A percentile compares a stretch with the other conserved stretches of the same genome.
Conservation (phyloP, 2,797 vertebrate species). For the Bovichtus diacanthus region DNA sequence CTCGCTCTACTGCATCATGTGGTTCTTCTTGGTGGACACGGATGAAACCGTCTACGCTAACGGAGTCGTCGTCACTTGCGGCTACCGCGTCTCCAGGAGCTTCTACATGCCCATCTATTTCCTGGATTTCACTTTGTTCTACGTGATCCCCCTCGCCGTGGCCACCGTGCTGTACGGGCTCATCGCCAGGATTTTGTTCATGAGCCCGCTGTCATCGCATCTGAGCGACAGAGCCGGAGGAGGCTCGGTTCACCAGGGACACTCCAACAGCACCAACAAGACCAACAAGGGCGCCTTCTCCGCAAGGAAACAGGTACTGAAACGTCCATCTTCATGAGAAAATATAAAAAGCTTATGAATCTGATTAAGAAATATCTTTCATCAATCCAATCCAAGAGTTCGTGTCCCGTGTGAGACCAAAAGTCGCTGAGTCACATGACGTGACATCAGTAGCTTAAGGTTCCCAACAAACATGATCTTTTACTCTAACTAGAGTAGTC, state of each 20-base stretch:
- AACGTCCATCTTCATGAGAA: background rate
- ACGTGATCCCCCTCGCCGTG: constrained; percentile 85
- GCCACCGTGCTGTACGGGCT: constrained; percentile 88
- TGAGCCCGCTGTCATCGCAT: constrained; percentile 82
- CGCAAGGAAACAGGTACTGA: constrained; percentile 89
- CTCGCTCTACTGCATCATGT: constrained; percentile 90
- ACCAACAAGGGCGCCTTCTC: constrained; percentile 80
- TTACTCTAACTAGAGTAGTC: no score
- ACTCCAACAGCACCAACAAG: constrained; percentile 70
- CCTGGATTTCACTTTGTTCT: constrained; percentile 91
- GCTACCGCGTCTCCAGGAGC: constrained; percentile 89
- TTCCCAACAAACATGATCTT: no score
- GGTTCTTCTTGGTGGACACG: constrained; percentile 93
- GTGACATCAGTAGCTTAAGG: no score
- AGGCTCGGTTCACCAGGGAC: constrained; percentile 82
- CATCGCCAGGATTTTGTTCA: constrained; percentile 89
- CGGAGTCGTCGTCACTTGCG: constrained; percentile 87
- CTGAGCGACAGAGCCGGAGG: constrained; percentile 77
- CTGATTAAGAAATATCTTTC: background rate
- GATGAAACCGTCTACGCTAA: constrained; percentile 86
- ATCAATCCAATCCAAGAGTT: no score
- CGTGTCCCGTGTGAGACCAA: no score
- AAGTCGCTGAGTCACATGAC: no score
- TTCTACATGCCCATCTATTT: constrained; percentile 93
- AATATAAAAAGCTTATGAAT: background rate